Conservation (phyloP, 2,797 vertebrate species). For the Anniella stebbinsi region DNA sequence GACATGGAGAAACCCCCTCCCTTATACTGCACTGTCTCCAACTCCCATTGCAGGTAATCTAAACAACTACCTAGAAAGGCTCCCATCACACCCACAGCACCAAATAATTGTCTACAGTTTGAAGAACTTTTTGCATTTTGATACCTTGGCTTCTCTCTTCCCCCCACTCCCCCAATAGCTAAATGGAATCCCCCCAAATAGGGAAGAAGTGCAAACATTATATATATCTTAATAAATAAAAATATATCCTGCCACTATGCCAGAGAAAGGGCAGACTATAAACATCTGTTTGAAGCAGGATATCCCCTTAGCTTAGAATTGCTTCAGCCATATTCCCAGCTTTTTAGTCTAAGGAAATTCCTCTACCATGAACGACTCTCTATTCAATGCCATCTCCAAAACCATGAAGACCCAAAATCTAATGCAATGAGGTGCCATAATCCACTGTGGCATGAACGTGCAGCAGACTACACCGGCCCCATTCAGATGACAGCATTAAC, state of each 20-base stretch:
- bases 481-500: too few relatives aligned
- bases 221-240: not conserved
- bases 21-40: constrained; percentile 7
- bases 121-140: not conserved
- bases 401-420: not conserved
- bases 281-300: not conserved
- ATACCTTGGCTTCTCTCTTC: not conserved
- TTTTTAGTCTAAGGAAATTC: not conserved
- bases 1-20: constrained; percentile 3
- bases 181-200: not conserved
- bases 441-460: too few relatives aligned
- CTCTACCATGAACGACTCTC: not conserved
- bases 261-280: not conserved
- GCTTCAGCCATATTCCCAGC: not conserved
- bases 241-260: not conserved
- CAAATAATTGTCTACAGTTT: not conserved
- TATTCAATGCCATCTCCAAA: not conserved
- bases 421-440: not conserved
- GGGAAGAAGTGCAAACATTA: not conserved
- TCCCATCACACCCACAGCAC: not conserved
- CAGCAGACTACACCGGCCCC: not conserved
- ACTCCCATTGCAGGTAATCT: not conserved
- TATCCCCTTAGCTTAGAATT: not conserved
- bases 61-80: constrained; percentile 1
- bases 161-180: not conserved